Evolutionary conservation across 2,113 vertebrate genomes (phyloP), one percentile per base, ranked within the genome.

Genomic region (Heterotis niloticus): DNA sequence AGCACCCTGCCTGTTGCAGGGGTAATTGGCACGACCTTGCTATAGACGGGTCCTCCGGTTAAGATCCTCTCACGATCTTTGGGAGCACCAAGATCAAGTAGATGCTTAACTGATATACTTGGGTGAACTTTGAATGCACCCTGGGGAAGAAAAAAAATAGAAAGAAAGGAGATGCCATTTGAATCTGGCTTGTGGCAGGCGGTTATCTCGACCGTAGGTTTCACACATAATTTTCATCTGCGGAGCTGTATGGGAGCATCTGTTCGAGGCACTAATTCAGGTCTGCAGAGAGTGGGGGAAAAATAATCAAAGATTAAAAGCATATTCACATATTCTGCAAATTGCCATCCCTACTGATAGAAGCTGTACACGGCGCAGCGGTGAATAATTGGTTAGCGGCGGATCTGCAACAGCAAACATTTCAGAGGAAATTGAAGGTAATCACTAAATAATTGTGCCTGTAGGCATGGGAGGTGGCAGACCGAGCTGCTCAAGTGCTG

Each of bases 21-120:
- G 10, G 10, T 71, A 51, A 71, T 44, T 44, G 17, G 10, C 26
- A 16, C 16, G 17, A 71, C 66, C 66, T 24, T 44, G 26, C 16
- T 44, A 44, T 71, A 44, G 29, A 51, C 24, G 26, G 44, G 44
- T 71, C 28, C 26, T 51, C 13, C 34, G 10, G 20, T 44, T 71
- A 71, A 44, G 68, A 71, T 44, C 26, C 29, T 71, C 29, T 44
- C 26, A 71, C 44, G 28, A 71, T 71, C 68, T 44, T 24, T 51
- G 16, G 17, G 23, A 71, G 28, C 28, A 44, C 9, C 34, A 44
- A 44, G 20, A 71, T 34, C 20, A 71, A 71, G 26, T 17, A 71
- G 44, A 66, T n/a, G 18, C 20, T 66, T 66, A 66, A 66, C 64
- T 66, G 23, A 66, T 24, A 24, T 66, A 66, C 64, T n/a, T 5